Base-by-base conservation (phyloP, 2,888 invertebrate genomes). In the Metopia argyrocephala region DNA sequence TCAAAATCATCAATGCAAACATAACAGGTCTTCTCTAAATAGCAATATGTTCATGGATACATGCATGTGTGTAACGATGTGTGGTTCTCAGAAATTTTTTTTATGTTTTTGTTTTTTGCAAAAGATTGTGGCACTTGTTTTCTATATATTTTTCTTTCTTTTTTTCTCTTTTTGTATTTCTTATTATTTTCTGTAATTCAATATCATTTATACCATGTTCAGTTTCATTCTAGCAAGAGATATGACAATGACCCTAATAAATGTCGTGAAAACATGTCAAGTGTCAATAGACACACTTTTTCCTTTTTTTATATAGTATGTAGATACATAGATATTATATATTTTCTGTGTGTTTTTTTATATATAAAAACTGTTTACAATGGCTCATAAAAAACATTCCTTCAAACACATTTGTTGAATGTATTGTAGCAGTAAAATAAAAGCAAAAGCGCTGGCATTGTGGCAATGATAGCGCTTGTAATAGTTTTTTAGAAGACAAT, bases 211-310 rank as follows among this genome's bases (percentile, higher is more conserved):
- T 18, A 6, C 4, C 25, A 69, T 59, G 28, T 52, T 75, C 20
- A 45, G 68, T 46, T 56, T 48, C 21, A 46, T 59, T 76, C 23
- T 65, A 52, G 28, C 52, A 70, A 23, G 74, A 65, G 76, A 74
- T 76, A 78, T 78, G 78, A 38, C 80, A 81, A 70, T 81, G 74
- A 81, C 80, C 80, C 76, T 78, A 81, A 81, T 81, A 81, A 81
- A 76, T 78, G 80, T 81, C 74, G 54, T 81, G 48, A 73, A 69
- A 78, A 70, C 80, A 81, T 78, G 76, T 76, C 80, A 81, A 76
- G 78, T 81, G 80, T 78, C 80, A 81, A 81, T 81, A 81, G 80
- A 81, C 76, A 76, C 69, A 66, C 59, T 76, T 71, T 38, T 15
- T 38, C 15, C 15, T 9, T 38, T 6, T 38, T 38, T 38, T 5